These are phyloP conservation scores for Aplysina aerophoba DNA, from an alignment of 37 sponge, comb jelly and placozoan species.

Conservation along the genomic window DNA sequence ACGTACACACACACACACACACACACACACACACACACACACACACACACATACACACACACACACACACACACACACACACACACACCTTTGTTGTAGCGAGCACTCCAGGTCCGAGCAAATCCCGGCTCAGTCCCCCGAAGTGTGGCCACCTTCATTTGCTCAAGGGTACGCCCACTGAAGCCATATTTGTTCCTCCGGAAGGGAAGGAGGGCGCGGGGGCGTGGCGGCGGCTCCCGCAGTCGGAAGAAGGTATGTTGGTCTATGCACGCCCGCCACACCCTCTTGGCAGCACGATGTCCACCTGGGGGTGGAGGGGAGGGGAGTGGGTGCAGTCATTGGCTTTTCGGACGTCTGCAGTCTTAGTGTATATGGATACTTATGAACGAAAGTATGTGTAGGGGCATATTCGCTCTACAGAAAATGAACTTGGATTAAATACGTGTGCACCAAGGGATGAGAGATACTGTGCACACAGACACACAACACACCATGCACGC, in stretches of 20 bases:
- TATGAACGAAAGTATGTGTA: too few relatives aligned
- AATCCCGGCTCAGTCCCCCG: slow-evolving; percentile 19
- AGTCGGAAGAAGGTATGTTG: slow-evolving; percentile 88
- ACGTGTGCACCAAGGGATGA: too few relatives aligned
- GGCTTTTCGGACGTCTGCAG: too few relatives aligned
- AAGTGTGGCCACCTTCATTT: slow-evolving; percentile 28
- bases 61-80: slow-evolving; percentile 13
- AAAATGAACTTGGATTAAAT: too few relatives aligned
- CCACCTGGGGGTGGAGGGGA: slow-evolving; percentile 23
- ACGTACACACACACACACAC: background rate
- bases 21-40: too few relatives aligned
- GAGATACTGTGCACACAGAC: too few relatives aligned
- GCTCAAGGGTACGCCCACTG: slow-evolving; percentile 71
- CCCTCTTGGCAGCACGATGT: slow-evolving; percentile 61
- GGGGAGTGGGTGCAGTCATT: too few relatives aligned
- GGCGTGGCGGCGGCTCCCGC: slow-evolving; percentile 42
- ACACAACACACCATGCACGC: too few relatives aligned
- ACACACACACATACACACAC: background rate
- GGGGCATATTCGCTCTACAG: too few relatives aligned
- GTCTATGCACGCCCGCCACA: slow-evolving; percentile 87
- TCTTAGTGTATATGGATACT: too few relatives aligned
- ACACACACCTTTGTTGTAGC: background rate
- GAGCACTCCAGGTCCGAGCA: background rate
- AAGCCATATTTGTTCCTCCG: slow-evolving; percentile 61
- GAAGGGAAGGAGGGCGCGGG: slow-evolving; percentile 20